These are phyloP conservation scores for Emydocephalus ijimae DNA, from an alignment of 2,113 vertebrate genomes.

Conservation along the genomic window DNA sequence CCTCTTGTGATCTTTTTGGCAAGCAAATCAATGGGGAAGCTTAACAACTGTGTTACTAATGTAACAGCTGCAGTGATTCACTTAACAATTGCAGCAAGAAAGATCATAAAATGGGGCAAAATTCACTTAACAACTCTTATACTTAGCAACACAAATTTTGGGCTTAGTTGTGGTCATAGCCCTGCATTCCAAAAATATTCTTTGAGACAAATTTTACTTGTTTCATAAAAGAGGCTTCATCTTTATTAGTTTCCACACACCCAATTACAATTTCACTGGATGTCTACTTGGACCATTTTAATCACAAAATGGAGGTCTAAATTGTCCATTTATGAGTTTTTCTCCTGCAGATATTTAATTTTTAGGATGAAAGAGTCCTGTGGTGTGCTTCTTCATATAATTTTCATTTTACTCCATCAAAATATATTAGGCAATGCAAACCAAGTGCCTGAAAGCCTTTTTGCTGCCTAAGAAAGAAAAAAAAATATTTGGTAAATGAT, in stretches of 20 bases:
- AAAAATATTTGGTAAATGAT: slow-evolving; percentile 3
- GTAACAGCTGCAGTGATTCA: background rate
- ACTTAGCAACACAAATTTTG: too few species aligned
- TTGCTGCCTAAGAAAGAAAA: fast-evolving
- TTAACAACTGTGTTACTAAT: background rate
- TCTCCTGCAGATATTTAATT: background rate
- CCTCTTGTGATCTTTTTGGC: background rate
- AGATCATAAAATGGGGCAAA: background rate
- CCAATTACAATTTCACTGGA: background rate
- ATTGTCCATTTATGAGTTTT: background rate
- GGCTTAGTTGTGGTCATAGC: background rate
- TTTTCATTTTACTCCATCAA: background rate
- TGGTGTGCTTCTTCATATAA: background rate
- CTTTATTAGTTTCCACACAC: background rate
- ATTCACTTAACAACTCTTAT: too few species aligned
- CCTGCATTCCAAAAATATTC: background rate
- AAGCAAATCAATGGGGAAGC: background rate
- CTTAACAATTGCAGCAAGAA: background rate
- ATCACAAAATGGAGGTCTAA: background rate
- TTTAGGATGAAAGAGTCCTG: background rate
- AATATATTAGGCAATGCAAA: slow-evolving; percentile 27
- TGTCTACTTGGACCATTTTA: background rate
- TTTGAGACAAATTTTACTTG: slow-evolving; percentile 18
- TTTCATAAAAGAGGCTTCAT: background rate
- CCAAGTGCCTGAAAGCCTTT: background rate